Base-by-base conservation (phyloP, 2,113 vertebrate genomes). In the Lagopus leucura region DNA sequence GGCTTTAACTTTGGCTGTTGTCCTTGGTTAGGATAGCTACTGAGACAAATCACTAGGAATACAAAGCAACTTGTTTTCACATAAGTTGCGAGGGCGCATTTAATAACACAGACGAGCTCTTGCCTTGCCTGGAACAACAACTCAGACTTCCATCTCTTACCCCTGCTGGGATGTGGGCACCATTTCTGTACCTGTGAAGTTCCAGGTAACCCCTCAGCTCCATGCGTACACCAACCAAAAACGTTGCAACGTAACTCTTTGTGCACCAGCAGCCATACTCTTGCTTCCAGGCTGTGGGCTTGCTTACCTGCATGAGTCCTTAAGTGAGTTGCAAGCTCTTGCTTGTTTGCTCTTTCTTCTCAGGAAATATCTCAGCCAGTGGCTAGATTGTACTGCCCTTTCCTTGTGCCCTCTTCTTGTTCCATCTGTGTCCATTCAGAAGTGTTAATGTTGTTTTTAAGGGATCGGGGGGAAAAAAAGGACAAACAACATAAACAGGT, bases 331-430 rank as follows among this genome's bases (percentile, higher is more conserved):
- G 34, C 40, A 83, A 69, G 54, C 80, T 57, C 19, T 87, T 72
- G 32, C 45, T 64, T 80, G 79, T 61, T 79, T 90, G 76, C 79
- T 90, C 92, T 89, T 92, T 1, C 64, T 91, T 92, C 94, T 93
- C 94, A 93, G 92, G 94, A 89, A 82, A 76, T 83, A 36, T 3
- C 69, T 69, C 65, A 75, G 73, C 78, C 63, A 40, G 64, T 3
- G 75, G 85, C 95, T 94, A 32, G 89, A 86, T 95, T 95, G 93
- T 96, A 92, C 87, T 97, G 95, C 88, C 64, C 90, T 95, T 94
- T 54, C 91, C 72, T 93, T 93, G 67, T 96, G 88, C 27, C 7
- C 69, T 55, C 48, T 77, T 73, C 70, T 96, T 14, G 9, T 52
- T 95, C 75, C 81, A 32, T 88, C 38, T 89, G 65, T 92, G 87